Base-by-base conservation (phyloP, 2,113 vertebrate genomes). In the Sisor rabdophorus region DNA sequence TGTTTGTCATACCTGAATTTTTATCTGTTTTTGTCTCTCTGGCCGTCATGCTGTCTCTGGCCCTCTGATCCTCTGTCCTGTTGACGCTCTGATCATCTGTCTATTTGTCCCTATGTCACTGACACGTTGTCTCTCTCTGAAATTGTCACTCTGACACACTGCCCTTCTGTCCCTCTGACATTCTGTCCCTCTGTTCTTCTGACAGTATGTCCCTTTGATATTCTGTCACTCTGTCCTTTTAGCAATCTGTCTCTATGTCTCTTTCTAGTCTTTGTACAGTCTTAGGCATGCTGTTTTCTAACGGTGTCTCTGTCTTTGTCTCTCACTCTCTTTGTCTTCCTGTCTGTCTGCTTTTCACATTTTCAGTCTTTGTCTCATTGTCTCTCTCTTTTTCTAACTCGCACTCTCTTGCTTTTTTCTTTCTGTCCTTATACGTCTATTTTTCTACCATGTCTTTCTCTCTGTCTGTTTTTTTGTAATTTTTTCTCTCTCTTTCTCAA, bases 51-150 rank as follows among this genome's bases (percentile, higher is more conserved):
- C 58, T 67, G 56, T 56, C 53, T 63, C 28, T 50, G 4, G 50
- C 22, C 22, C 58, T 71, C 56, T 58, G 59, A 55, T 55, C 50
- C 32, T 65, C 32, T 64, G 52, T 71, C 47, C 19, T 26, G 72
- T 71, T 78, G 58, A 65, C 20, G 47, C 83, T 86, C 54, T 79
- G 84, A 87, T 79, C 73, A 84, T 81, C 86, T 50, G 82, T 85
- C 80, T 81, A 75, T n/a, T 16, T 61, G 11, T 24, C 59, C 32
- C 60, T 58, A 28, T 60, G 47, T 1, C 54, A 56, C 54, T n/a
- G 19, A 24, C 24, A 32, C 48, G 56, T 65, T 50, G 26, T 68
- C 36, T 68, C 44, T 52, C 20, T 58, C 30, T n/a, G 55, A 71
- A 55, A 52, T 58, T 59, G 52, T 58, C 47, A 30, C 13, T 59